Base-by-base conservation (phyloP, 2,113 vertebrate genomes). In the Puffinus mauretanicus region DNA sequence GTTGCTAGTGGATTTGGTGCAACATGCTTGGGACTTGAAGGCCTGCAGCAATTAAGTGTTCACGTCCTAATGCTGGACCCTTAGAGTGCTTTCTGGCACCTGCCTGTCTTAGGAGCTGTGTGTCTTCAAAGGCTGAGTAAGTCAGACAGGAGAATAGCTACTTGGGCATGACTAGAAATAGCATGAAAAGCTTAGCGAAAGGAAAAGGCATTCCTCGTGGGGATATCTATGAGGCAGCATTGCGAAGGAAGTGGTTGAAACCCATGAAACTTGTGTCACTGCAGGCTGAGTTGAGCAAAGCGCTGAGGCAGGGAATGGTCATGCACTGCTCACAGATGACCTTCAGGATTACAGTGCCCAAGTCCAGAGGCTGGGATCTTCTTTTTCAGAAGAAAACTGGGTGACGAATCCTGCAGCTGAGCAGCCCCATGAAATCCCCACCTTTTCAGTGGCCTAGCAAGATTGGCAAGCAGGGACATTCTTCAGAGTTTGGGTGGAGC, bases 211-310 rank as follows among this genome's bases (percentile, higher is more conserved):
- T 95, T 93, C 84, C 86, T 90, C 2, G 0, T 66, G 70, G 72
- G 62, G 58, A 40, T 86, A 82, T 84, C 91, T 81, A 17, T 54
- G 66, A 89, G 67, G 38, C 84, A 87, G 75, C 65, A 27, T 64
- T 80, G 78, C 4, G 2, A 90, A 91, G 95, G 93, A 97, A 96
- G 91, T 91, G 94, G 93, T 90, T 86, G 89, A 95, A 96, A 95
- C 40, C 72, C 69, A 38, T 86, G 60, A 54, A 91, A 80, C 58
- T 88, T 90, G 46, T 93, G 89, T 95, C 89, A 93, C 73, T 86
- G 78, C 32, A 82, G 40, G 38, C 81, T 72, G 86, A 61, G 78
- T 16, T 82, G 49, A 76, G 70, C 93, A 91, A 93, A 91, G 42
- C 2, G 0, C 75, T 90, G 88, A 80, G 73, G 58, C 66, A 77